phyloP scores from a whole-genome alignment of 2,113 vertebrate genomes.

The Oryzias woworae region DNA sequence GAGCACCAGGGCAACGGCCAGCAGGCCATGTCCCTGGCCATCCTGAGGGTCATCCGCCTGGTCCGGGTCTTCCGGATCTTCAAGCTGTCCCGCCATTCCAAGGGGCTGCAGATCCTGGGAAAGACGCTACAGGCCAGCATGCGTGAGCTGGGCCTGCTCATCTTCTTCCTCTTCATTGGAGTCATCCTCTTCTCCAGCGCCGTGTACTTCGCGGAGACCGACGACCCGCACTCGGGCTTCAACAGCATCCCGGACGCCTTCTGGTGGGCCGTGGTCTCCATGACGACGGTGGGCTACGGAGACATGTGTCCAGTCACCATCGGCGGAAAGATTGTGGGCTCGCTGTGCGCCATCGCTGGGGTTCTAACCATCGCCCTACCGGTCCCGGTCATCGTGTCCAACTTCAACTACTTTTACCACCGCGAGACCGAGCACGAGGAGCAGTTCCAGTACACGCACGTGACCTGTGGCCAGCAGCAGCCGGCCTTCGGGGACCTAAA shows the following conservation, averaged over 20 bases:
- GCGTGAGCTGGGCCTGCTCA: constrained; percentile 91
- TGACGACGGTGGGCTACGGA: constrained; percentile 96
- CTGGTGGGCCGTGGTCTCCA: constrained; percentile 97
- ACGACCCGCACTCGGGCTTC: constrained; percentile 87
- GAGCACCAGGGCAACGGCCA: constrained; percentile 89
- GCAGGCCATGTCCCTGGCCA: constrained; percentile 92
- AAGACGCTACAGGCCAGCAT: constrained; percentile 92
- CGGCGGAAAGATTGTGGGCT: constrained; percentile 95
- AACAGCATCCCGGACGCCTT: constrained; percentile 94
- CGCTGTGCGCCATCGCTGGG: constrained; percentile 91
- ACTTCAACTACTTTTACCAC: constrained; percentile 99
- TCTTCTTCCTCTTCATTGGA: constrained; percentile 95
- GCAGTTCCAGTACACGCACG: constrained; percentile 89
- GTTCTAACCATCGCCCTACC: constrained; percentile 94
- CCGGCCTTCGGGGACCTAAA: constrained; percentile 79
- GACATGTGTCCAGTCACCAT: constrained; percentile 96
- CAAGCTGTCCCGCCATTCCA: constrained; percentile 94
- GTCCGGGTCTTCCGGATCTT: constrained; percentile 94
- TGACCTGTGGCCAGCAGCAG: constrained; percentile 89
- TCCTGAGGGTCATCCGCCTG: constrained; percentile 90
- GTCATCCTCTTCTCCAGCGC: constrained; percentile 96
- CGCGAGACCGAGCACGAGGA: constrained; percentile 94
- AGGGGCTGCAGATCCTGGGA: constrained; percentile 93
- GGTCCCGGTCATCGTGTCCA: constrained; percentile 93
- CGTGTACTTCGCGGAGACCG: constrained; percentile 95